Evolutionary conservation across 2,797 vertebrate species (phyloP).

Genomic region (Protonibea diacanthus): DNA sequence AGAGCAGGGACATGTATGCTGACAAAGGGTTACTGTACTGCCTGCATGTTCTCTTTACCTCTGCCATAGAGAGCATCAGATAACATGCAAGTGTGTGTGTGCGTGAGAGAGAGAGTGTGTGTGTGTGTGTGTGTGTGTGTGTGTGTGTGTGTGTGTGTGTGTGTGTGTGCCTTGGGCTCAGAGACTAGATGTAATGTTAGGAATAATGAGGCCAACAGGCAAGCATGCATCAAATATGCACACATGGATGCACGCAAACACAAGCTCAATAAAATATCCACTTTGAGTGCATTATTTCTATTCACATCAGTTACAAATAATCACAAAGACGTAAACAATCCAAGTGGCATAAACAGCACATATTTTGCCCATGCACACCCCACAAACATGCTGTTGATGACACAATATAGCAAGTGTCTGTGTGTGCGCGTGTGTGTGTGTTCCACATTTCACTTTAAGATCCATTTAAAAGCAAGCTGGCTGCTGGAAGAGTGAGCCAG

Average conservation of each 20-base stretch:
- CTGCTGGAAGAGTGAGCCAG: conserved; percentile 65
- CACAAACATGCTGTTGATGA: conserved; percentile 30
- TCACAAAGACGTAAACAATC: conserved; percentile 61
- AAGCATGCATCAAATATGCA: conserved; percentile 50
- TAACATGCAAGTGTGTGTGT: conserved; percentile 35
- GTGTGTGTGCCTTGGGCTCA: conserved; percentile 1
- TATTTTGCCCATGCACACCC: conserved; percentile 18
- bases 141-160: not conserved
- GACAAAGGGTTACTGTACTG: conserved; percentile 58
- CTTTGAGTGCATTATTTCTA: conserved; percentile 46
- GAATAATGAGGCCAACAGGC: conserved; percentile 60
- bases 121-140: conserved; percentile 11
- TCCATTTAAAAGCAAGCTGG: conserved; percentile 55
- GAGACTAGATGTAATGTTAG: conserved; percentile 39
- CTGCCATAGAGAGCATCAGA: conserved; percentile 64
- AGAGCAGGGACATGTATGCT: conserved; percentile 30
- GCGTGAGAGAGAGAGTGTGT: conserved; percentile 9
- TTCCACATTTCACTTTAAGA: conserved; percentile 59
- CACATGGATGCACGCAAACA: conserved; percentile 45
- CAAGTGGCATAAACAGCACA: conserved; percentile 39
- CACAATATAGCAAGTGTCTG: conserved; percentile 42
- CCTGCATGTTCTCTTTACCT: conserved; percentile 51
- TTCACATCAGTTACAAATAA: conserved; percentile 58
- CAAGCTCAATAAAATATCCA: conserved; percentile 44
- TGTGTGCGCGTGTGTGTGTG: conserved; percentile 4